Evolutionary conservation across 2,888 invertebrate genomes (phyloP), one percentile per base, ranked within the genome.

Genomic region (Tipula helvola): DNA sequence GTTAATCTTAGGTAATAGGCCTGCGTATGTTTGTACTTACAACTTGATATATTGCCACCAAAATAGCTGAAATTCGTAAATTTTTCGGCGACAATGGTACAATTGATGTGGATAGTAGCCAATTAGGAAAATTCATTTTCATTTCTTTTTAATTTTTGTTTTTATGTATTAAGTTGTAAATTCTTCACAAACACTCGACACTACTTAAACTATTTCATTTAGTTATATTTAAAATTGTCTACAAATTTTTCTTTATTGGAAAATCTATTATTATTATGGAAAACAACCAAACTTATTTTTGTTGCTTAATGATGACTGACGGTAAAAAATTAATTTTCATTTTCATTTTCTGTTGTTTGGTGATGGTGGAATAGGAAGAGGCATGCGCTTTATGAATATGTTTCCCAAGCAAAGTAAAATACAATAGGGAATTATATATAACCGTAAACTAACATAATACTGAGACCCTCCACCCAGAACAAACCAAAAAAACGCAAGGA

Each of bases 11-110:
- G 86, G n/a, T 13, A 18, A 52, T 28, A 86, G 28, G 28, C 28
- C 28, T 42, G 84, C 12, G 10, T 18, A 39, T 8, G n/a, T 1
- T 28, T 36, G 36, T 42, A 90, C 91, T 90, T 88, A 91, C 91
- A 90, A 91, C 88, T 89, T 91, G 91, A 88, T 90, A 91, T 87
- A 91, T 90, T 87, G 90, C 90, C 88, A 91, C 90, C 84, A 91
- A 88, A 87, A 91, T 88, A 5, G 91, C 91, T 12, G 91, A 90
- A 86, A 91, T 89, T 18, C 91, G 90, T 71, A 91, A 88, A 88
- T 91, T 91, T 87, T 90, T 91, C 5, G 91, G 91, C 3, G 91
- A 87, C 41, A 88, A 85, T 39, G 87, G 88, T 28, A 87, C 18
- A 42, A 86, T 44, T 18, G 86, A 86, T 86, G 36, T 42, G 18